Evolutionary conservation across 2,888 invertebrate genomes (phyloP), one percentile per base, ranked within the genome.

Genomic region (Cataglyphis altisquamis): DNA sequence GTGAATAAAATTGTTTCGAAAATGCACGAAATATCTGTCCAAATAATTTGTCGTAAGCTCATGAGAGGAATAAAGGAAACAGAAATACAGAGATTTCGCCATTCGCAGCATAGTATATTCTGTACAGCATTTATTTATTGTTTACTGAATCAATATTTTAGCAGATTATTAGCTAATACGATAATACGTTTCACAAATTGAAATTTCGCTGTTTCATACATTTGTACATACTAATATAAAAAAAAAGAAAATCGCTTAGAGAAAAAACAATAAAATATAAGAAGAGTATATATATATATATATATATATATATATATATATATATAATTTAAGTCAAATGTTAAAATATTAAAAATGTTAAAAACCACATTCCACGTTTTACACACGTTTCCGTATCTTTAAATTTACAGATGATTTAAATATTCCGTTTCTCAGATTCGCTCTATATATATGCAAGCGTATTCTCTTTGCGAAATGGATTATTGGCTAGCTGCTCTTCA

Each of bases 141-240:
- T 82, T 78, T 74, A 36, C 67, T 84, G 85, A 82, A 83, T 67
- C 84, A 80, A 81, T 87, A 88, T 87, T 87, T 72, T 82, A 85
- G 52, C 72, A 73, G 85, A 83, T 85, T 88, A 88, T 88, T 87
- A 87, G 84, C 77, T 70, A 70, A 66, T 83, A 88, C 72, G 73
- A 55, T 82, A 82, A 83, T 81, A 86, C 64, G 57, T 10, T 68
- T 39, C 39, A 25, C 39, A 18, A 41, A 25, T 72, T 9, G 1
- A 29, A 60, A 36, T 60, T n/a, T 10, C 5, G n/a, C 29, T 45
- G 62, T 45, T 9, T 60, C 29, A 21, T 55, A 5, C 10, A 72
- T 55, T 55, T 72, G 12, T 21, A 25, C 3, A 21, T 21, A 36
- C 1, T 55, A 3, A 18, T 52, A n/a, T 52, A 55, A 55, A 36